These are phyloP conservation scores for Dromaius novaehollandiae DNA, from an alignment of 2,113 vertebrate species.

Conservation along the genomic window DNA sequence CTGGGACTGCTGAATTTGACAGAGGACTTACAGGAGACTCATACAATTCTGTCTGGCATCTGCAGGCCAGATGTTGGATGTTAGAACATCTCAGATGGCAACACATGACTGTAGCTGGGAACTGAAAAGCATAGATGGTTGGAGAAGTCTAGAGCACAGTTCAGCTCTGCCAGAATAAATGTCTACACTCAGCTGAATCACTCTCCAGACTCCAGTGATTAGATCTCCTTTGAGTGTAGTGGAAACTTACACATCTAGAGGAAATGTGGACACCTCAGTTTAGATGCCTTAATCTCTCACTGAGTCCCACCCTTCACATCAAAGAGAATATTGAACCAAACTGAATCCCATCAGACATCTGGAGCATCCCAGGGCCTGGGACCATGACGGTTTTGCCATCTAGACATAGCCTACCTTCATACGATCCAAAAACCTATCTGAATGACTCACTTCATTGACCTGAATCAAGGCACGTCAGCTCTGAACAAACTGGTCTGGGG, in stretches of 20 bases:
- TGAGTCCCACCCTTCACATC: background rate
- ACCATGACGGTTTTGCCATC: background rate
- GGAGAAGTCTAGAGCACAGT: background rate
- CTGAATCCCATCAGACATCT: too few species aligned
- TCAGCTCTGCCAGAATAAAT: background rate
- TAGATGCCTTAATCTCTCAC: background rate
- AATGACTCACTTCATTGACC: background rate
- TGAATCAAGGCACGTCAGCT: background rate
- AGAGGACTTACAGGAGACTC: background rate
- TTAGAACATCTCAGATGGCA: background rate
- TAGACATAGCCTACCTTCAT: background rate
- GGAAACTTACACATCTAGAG: background rate
- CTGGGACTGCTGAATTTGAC: background rate
- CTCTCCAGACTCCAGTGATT: background rate
- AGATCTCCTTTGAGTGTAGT: background rate
- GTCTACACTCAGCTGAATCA: background rate
- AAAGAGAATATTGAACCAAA: background rate
- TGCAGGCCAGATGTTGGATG: background rate
- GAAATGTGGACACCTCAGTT: background rate
- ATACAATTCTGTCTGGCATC: background rate
- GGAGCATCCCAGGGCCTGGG: background rate
- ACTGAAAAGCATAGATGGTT: background rate
- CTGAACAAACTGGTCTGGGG: background rate
- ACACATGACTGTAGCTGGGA: background rate
- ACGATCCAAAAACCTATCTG: background rate